Evolutionary conservation across 2,888 invertebrate species (phyloP).

Genomic region (Anticlea derivata): DNA sequence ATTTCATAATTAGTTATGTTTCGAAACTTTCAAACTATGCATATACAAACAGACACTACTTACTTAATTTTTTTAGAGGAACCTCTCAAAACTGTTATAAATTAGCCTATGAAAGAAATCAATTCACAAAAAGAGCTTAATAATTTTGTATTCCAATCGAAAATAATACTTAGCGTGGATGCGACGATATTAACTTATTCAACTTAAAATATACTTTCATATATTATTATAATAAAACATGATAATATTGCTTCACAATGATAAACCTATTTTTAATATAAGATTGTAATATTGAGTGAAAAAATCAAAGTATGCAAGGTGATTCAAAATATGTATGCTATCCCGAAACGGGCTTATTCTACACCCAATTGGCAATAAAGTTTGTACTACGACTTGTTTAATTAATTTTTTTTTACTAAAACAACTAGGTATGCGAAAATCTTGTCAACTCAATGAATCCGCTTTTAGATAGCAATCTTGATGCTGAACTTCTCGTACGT

Average conservation of each 20-base stretch:
- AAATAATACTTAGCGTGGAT: constrained; percentile 33
- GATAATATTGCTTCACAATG: constrained; percentile 23
- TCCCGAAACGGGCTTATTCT: too few species aligned
- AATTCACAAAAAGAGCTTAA: neutral
- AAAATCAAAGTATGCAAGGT: too few species aligned
- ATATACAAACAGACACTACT: neutral
- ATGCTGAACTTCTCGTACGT: too few species aligned
- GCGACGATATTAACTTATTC: constrained; percentile 22
- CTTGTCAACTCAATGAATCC: too few species aligned
- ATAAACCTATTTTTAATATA: constrained; percentile 14
- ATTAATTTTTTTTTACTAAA: too few species aligned
- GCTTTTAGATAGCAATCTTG: too few species aligned
- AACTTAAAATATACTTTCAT: constrained; percentile 6
- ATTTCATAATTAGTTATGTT: constrained; percentile 13
- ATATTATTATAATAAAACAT: constrained; percentile 10
- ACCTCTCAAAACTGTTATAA: too few species aligned
- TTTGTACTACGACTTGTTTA: too few species aligned
- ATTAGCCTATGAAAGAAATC: neutral
- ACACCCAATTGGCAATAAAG: too few species aligned
- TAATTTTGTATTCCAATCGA: constrained; percentile 3
- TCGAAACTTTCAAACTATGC: neutral
- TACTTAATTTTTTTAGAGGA: neutral
- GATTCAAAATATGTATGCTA: too few species aligned
- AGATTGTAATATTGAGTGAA: constrained; percentile 1
- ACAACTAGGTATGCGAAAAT: too few species aligned